Percentiles rank a stretch among this genome's conserved stretches.
phyloP scores from a whole-genome alignment of 1,140 invertebrate genomes.

The Drosophila tani region DNA sequence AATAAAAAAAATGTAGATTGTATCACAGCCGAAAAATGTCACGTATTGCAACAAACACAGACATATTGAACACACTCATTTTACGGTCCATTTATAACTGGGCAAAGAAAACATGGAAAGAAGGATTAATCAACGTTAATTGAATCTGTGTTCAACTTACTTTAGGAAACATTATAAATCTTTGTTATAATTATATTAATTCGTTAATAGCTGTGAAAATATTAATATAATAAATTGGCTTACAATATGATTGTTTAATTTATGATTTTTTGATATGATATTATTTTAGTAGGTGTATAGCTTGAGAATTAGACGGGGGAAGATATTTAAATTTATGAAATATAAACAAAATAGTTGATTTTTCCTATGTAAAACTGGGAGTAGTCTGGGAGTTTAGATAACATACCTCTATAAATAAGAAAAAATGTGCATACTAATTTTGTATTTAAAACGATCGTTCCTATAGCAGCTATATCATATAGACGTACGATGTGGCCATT shows the following conservation, averaged over 20 bases:
- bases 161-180: not conserved
- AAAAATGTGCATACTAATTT: not conserved
- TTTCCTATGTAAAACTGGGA: too few relatives aligned
- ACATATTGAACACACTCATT: too few relatives aligned
- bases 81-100: not conserved
- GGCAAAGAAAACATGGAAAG: not conserved
- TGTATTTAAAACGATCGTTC: too few relatives aligned
- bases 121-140: not conserved
- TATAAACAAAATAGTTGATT: too few relatives aligned
- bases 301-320: slow-evolving; percentile 7
- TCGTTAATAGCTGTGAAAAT: slow-evolving; percentile 9
- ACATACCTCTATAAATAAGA: not conserved
- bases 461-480: not conserved
- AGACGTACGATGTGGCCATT: not conserved
- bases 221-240: slow-evolving; percentile 9
- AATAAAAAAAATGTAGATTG: slow-evolving; percentile 2
- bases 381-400: too few relatives aligned
- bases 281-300: slow-evolving; percentile 11
- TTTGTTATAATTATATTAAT: slow-evolving; percentile 8
- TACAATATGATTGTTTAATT: slow-evolving; percentile 9
- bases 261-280: slow-evolving; percentile 21
- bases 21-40: not conserved
- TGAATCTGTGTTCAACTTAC: not conserved
- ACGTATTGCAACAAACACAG: not conserved
- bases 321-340: slow-evolving; percentile 7